Evolutionary conservation across 1,140 invertebrate species (phyloP), one percentile per base, ranked within the genome.

Genomic region (Aphis craccivora): DNA sequence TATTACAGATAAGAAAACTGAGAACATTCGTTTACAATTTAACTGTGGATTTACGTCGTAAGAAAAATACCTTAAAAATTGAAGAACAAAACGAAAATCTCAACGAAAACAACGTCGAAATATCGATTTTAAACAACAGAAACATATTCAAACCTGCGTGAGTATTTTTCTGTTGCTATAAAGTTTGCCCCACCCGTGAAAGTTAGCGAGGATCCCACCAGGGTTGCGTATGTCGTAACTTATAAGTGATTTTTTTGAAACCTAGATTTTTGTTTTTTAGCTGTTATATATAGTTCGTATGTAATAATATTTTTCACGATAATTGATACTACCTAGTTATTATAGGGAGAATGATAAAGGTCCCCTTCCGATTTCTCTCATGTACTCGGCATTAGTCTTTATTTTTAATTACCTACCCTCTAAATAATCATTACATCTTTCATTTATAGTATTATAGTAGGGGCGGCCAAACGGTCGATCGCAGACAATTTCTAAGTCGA

Each of bases 1-100:
- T 86, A 3, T 23, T 93, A 37, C 91, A 93, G 83, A 53, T 93
- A 9, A 93, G 91, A 23, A 93, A 86, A 86, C 25, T 93, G 14
- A 84, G 91, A 67, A 14, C 81, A 5, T 93, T 86, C 40, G 81
- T 40, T 5, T 93, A 93, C 48, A 93, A 83, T 23, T 86, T 93
- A 9, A 5, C 35, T n/a, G 48, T 86, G 25, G 91, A 93, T 51
- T 93, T 93, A 25, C 45, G 40, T n/a, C 40, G 25, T 30, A 93
- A 93, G 45, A 23, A 93, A 51, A 93, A 86, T 23, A 37, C 81
- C 20, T 40, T 93, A 35, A 55, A 86, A 40, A 93, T 93, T 37
- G 91, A 93, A 84, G 48, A 14, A 1, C 81, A 86, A 48, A 93
- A 93, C 9, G 51, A 86, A 48, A 40, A 83, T 14, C 81, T 93